Evolutionary conservation across 2,113 vertebrate genomes (phyloP).

Genomic region (Macroglossus sobrinus): DNA sequence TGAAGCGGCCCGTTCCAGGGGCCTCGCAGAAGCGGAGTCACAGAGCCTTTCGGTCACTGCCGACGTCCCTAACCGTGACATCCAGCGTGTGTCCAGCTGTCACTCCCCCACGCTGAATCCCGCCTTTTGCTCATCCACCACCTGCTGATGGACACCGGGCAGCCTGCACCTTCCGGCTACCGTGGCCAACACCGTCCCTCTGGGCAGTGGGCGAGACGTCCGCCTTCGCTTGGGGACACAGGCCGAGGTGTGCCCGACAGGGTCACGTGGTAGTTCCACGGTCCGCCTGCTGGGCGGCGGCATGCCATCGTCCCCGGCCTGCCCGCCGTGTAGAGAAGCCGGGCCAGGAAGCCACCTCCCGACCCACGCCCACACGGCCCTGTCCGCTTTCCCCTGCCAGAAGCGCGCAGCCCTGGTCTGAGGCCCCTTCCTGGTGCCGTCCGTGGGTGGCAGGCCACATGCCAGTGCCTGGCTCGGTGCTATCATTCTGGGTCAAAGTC

Average conservation of each 20-base stretch:
- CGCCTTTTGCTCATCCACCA: no score
- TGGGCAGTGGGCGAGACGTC: not conserved
- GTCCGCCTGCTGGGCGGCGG: no score
- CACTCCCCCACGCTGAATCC: no score
- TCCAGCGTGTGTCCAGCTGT: no score
- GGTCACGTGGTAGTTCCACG: not conserved
- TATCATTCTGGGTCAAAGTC: not conserved
- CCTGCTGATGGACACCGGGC: no score
- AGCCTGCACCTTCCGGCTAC: no score
- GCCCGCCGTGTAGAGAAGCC: not conserved
- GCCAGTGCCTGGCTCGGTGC: not conserved
- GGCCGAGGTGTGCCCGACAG: not conserved
- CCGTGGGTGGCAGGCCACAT: rapidly evolving
- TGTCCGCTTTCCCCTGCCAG: not conserved
- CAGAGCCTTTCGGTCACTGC: not conserved
- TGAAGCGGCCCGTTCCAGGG: not conserved
- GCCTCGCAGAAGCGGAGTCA: rapidly evolving
- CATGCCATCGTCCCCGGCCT: no score
- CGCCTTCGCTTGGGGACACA: not conserved
- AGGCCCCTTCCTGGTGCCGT: not conserved
- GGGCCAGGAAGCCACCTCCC: not conserved
- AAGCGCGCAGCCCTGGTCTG: not conserved
- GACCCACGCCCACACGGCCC: rapidly evolving
- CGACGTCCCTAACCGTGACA: not conserved
- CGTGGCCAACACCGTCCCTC: no score